phyloP scores from a whole-genome alignment of 1,140 invertebrate species.

The Caenorhabditis remanei region DNA sequence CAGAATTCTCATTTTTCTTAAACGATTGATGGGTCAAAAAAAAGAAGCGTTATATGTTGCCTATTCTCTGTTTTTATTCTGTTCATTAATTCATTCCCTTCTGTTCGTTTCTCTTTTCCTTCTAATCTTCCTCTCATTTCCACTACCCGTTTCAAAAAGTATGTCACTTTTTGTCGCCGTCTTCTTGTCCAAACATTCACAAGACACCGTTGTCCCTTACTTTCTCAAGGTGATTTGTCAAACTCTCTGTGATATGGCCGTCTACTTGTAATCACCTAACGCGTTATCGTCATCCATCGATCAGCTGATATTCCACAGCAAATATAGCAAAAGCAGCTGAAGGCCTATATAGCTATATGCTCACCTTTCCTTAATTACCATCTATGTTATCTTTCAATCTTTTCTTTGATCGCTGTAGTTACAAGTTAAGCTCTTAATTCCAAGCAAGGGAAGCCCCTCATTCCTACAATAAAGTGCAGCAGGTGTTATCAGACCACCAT shows the following conservation, averaged over 20 bases:
- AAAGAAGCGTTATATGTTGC: too few relatives aligned
- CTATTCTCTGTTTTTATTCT: not conserved
- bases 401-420: too few relatives aligned
- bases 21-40: too few relatives aligned
- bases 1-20: too few relatives aligned
- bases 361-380: too few relatives aligned
- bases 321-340: too few relatives aligned
- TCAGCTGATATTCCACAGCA: not conserved
- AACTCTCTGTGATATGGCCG: not conserved
- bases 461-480: too few relatives aligned
- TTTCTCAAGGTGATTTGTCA: slow-evolving; percentile 31
- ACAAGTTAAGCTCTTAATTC: too few relatives aligned
- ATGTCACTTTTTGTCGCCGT: slow-evolving; percentile 41
- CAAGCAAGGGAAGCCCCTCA: too few relatives aligned
- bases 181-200: slow-evolving; percentile 39
- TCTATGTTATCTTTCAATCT: too few relatives aligned
- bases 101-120: not conserved
- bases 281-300: not conserved
- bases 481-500: too few relatives aligned
- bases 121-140: not conserved
- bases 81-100: not conserved
- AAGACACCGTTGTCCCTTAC: not conserved
- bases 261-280: not conserved
- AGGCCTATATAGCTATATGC: too few relatives aligned
- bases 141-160: slow-evolving; percentile 43